Conservation (phyloP, 2,113 vertebrate genomes). For the Rattus norvegicus region DNA sequence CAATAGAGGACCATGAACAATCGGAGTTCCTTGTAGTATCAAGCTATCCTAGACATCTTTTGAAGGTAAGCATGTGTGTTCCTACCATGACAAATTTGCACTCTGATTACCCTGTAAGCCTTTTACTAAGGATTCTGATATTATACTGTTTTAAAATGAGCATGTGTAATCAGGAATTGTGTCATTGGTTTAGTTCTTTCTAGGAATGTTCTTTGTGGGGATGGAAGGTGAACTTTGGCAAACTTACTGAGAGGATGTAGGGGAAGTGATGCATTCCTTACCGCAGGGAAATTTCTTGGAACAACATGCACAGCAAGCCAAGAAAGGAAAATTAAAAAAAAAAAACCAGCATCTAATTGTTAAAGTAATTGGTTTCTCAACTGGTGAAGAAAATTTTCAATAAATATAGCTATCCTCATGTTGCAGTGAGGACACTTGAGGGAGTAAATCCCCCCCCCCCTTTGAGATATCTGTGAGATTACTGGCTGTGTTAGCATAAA, state of each 20-base stretch:
- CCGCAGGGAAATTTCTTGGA: neutral
- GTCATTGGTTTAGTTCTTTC: neutral
- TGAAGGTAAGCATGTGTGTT: neutral
- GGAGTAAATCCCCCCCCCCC: neutral
- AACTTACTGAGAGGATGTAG: neutral
- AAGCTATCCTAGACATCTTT: neutral
- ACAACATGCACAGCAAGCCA: neutral
- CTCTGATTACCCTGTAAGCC: neutral
- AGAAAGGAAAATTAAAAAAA: neutral
- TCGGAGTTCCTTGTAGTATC: neutral
- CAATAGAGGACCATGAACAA: neutral
- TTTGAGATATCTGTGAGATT: neutral
- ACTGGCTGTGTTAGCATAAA: neutral
- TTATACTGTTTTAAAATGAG: neutral
- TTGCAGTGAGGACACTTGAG: neutral
- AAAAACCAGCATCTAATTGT: neutral
- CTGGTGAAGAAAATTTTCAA: neutral
- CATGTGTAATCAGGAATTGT: neutral
- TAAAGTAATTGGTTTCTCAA: conserved; percentile 33
- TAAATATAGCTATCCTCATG: neutral
- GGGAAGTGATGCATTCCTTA: neutral
- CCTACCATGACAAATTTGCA: neutral
- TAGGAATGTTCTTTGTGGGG: neutral
- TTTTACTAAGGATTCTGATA: neutral
- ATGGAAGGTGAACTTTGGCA: neutral